Base-by-base conservation (phyloP, 2,797 vertebrate genomes). In the Spatula clypeata region DNA sequence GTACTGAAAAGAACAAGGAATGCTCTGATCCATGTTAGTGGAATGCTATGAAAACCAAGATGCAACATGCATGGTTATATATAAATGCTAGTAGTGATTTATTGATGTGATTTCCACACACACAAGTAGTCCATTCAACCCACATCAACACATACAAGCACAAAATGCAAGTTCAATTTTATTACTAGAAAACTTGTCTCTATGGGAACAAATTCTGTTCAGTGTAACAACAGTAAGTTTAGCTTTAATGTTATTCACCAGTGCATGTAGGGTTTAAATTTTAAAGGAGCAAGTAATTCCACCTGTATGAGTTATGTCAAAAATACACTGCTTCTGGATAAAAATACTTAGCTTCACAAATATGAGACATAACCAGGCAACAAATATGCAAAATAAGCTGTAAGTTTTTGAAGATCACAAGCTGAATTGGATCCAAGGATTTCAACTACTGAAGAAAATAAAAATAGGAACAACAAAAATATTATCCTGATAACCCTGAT, bases 1-100 rank as follows among this genome's bases (percentile, higher is more conserved):
- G 36, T 72, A 86, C 54, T 58, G 11, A 83, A 92, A 94, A 93
- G 34, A 69, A 7, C 17, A 38, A 92, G 67, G 69, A 94, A 93
- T 83, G 49, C 58, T 91, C 82, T 86, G 72, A 94, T 86, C 26
- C 1, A 2, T 61, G n/a, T 38, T 38, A 69, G 75, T 58, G 72
- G 79, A 92, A 96, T 91, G 89, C n/a, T 61, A 26, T 27, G 67
- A 94, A 91, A 91, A 86, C 92, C 94, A 91, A 88, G 91, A 69
- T 90, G 45, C 17, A 80, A 88, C 87, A 83, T 51, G 69, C 29
- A 47, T 47, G 23, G 24, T 82, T 47, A 45, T 42, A 38, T 82
- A 89, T 20, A 93, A 87, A 80, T 44, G 27, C 61, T 65, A 44
- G 29, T 9, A 83, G 69, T 24, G 44, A 83, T 83, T 91, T 86